Base-by-base conservation (phyloP, 92 coral and sea anemone species). In the Parazoanthus swiftii region DNA sequence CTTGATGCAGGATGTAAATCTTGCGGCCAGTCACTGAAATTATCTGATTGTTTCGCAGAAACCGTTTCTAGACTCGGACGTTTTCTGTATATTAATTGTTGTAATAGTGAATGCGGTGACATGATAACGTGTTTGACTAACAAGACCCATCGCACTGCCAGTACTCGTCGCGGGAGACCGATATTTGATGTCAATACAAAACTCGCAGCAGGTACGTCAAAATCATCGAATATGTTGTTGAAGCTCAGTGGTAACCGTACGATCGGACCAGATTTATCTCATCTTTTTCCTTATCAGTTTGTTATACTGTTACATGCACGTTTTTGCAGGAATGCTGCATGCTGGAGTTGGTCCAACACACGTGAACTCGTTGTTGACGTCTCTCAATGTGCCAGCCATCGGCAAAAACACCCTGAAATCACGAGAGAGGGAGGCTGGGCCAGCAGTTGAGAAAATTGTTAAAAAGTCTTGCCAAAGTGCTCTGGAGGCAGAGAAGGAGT, bases 261-360 rank as follows among this genome's bases (percentile, higher is more conserved):
- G 80, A 85, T 44, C 76, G 76, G 44, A 76, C 2, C 36, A 56
- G 76, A 54, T 86, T 86, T 86, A 72, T 86, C 51, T 16, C 42
- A 4, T 2, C 4, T 39, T 39, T 39, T 39, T 39, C 33, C 33
- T 29, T 29, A 29, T 29, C 33, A 29, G 33, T 29, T 29, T 29
- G 33, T 29, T 29, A 29, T 29, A 76, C 43, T 86, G 13, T 25
- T 51, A 26, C 13, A n/a, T 79, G 29, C 50, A 51, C 50, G n/a
- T 26, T 29, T n/a, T 82, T 38, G 16, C 48, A 91, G 93, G 89
- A 39, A 91, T 91, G 86, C 66, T 91, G 68, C 91, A 91, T 82
- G 93, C 89, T 35, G 93, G 93, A 36, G 84, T 91, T 21, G 91
- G 93, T 1, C 86, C 89, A 14, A 91, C 89, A 0, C 93, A 91